Conservation (phyloP, 2,113 vertebrate species). For the Leptocoma aspasia region DNA sequence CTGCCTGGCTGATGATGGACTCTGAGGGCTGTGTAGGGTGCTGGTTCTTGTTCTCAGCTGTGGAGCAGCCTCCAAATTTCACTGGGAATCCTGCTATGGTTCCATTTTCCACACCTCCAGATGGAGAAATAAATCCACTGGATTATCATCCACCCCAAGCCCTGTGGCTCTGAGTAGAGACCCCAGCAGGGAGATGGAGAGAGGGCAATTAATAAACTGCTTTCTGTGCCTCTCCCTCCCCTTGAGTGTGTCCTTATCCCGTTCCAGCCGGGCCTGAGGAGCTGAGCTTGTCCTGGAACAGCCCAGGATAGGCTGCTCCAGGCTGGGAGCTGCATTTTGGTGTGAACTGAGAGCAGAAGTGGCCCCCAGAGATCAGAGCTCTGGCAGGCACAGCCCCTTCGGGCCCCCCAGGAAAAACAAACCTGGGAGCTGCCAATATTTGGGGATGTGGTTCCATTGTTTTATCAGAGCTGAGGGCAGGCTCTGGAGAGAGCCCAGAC, state of each 20-base stretch:
- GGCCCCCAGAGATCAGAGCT: background rate
- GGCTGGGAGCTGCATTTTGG: background rate
- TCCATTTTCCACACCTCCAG: background rate
- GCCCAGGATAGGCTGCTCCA: accelerated
- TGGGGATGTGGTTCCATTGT: background rate
- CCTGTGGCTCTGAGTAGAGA: background rate
- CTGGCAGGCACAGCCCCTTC: background rate
- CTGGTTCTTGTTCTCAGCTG: background rate
- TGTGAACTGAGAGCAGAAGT: background rate
- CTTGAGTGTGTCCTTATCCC: background rate
- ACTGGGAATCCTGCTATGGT: background rate
- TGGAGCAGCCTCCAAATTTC: background rate
- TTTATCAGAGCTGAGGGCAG: constrained; percentile 2
- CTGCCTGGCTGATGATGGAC: background rate
- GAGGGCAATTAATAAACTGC: background rate
- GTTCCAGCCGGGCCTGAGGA: background rate
- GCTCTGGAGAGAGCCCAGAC: background rate
- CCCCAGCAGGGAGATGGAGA: background rate
- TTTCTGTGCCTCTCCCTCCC: background rate
- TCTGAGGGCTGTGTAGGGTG: background rate
- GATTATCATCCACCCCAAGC: background rate
- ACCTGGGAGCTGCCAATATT: background rate
- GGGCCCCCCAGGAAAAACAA: background rate
- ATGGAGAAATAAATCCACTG: background rate
- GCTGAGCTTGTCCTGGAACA: background rate